Conservation (phyloP, 2,888 invertebrate genomes). For the Norana najaformis region DNA sequence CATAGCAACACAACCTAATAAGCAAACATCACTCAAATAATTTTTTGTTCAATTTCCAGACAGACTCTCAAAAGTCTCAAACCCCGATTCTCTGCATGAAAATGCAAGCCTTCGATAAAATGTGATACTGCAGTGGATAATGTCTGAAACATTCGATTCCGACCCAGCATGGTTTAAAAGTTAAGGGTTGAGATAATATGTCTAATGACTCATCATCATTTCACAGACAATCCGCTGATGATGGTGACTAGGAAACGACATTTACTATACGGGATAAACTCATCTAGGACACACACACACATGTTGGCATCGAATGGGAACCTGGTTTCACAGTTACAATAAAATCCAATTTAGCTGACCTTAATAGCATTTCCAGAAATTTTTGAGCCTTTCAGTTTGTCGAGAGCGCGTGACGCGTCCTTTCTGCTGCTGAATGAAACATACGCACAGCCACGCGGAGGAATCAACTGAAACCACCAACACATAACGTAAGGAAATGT, state of each 20-base stretch:
- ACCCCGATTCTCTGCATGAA: too few relatives aligned
- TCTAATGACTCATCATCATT: too few relatives aligned
- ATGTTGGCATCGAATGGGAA: not conserved
- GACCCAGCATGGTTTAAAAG: too few relatives aligned
- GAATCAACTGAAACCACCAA: constrained; percentile 71
- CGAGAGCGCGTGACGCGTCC: constrained; percentile 84
- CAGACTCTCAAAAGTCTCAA: too few relatives aligned
- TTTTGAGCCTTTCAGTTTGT: constrained; percentile 82
- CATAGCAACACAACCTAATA: too few relatives aligned
- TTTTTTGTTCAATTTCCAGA: too few relatives aligned
- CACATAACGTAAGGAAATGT: not conserved
- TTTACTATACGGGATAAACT: not conserved
- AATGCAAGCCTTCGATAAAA: too few relatives aligned
- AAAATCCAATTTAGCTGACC: constrained; percentile 64
- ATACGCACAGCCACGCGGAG: constrained; percentile 95
- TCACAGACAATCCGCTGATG: too few relatives aligned
- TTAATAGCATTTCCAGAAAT: constrained; percentile 89
- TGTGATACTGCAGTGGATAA: too few relatives aligned
- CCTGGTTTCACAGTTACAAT: not conserved
- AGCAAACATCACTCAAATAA: too few relatives aligned
- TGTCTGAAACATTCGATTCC: too few relatives aligned
- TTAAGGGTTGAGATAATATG: too few relatives aligned
- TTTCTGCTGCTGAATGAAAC: constrained; percentile 93
- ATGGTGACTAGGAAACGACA: not conserved
- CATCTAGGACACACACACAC: not conserved